Conservation (phyloP, 2,113 vertebrate genomes). For the Caracal caracal region DNA sequence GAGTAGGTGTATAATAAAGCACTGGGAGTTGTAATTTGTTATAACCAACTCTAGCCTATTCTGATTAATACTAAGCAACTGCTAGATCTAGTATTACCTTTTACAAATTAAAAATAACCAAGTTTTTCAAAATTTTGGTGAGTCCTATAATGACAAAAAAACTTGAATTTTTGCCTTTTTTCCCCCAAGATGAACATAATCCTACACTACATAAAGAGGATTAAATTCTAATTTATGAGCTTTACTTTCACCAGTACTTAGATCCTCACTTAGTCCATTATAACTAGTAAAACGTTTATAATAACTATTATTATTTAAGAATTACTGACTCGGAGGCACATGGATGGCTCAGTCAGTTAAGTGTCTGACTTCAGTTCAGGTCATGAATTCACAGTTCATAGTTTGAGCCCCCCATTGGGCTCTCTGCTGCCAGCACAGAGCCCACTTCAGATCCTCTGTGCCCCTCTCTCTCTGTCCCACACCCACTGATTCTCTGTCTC, state of each 20-base stretch:
- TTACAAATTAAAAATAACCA: not conserved
- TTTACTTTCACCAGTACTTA: not conserved
- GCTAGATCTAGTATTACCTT: not conserved
- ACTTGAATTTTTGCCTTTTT: not conserved
- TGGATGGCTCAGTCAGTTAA: too few relatives aligned
- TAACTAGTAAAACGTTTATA: not conserved
- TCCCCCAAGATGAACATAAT: not conserved
- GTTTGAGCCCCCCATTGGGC: too few relatives aligned
- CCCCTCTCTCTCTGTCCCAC: too few relatives aligned
- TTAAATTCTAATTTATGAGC: not conserved
- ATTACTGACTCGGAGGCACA: not conserved
- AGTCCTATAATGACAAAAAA: not conserved
- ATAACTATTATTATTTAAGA: not conserved
- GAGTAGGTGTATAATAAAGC: not conserved
- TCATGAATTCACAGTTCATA: too few relatives aligned
- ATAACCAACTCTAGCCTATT: not conserved
- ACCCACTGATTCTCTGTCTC: too few relatives aligned
- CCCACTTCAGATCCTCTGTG: too few relatives aligned
- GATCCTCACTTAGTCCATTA: not conserved
- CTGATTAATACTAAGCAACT: not conserved
- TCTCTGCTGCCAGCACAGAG: too few relatives aligned
- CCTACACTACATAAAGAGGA: not conserved
- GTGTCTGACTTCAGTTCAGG: too few relatives aligned
- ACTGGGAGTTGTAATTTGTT: not conserved
- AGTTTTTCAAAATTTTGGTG: constrained; percentile 8